phyloP scores from a whole-genome alignment of 1,140 invertebrate species.

The Ips typographus region DNA sequence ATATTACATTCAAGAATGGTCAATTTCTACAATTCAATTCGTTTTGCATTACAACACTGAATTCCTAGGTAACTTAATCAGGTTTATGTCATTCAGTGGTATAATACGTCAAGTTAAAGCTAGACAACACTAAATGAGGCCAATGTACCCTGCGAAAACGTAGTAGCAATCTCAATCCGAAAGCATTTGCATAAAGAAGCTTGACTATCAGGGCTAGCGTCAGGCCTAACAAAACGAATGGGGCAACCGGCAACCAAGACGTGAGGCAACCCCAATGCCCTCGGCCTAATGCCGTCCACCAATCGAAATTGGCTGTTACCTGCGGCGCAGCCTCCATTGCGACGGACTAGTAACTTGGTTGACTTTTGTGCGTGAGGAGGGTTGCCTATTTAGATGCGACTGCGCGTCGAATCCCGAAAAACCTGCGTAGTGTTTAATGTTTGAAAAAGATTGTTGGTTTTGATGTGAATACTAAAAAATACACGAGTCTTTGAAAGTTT shows the following conservation, averaged over 20 bases:
- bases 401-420: neutral
- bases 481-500: no score
- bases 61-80: no score
- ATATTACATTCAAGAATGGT: neutral
- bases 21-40: neutral
- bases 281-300: slow-evolving; percentile 20
- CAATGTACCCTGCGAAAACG: slow-evolving; percentile 31
- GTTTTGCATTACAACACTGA: no score
- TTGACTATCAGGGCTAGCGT: slow-evolving; percentile 21
- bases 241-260: slow-evolving; percentile 17
- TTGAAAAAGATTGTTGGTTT: no score
- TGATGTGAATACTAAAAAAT: no score
- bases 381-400: slow-evolving; percentile 7
- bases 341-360: neutral
- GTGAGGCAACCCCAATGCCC: slow-evolving; percentile 16
- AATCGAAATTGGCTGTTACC: slow-evolving; percentile 32
- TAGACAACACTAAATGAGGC: slow-evolving; percentile 24
- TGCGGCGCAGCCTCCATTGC: slow-evolving; percentile 35
- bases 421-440: no score
- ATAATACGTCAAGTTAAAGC: neutral
- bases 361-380: neutral
- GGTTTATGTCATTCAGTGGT: no score
- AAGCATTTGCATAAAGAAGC: slow-evolving; percentile 28
- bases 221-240: slow-evolving; percentile 21
- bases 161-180: slow-evolving; percentile 21